These are phyloP conservation scores for Holocentrus rufus DNA, from an alignment of 2,797 vertebrate species.

Conservation along the genomic window DNA sequence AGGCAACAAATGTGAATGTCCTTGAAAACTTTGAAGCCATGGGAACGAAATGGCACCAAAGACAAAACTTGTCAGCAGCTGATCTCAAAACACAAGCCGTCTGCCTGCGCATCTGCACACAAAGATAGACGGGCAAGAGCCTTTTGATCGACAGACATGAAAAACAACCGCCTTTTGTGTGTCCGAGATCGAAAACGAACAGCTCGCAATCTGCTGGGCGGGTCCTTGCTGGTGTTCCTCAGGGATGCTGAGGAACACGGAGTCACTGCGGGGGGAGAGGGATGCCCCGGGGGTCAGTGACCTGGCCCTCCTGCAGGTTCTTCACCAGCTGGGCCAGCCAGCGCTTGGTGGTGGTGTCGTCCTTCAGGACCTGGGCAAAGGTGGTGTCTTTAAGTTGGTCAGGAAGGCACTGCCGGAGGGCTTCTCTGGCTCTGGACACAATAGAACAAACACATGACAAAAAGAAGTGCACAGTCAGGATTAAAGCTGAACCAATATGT, in stretches of 20 bases:
- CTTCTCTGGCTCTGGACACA: conserved; percentile 87
- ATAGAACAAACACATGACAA: conserved; percentile 10
- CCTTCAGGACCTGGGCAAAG: conserved; percentile 92
- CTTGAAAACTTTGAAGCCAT: conserved; percentile 2
- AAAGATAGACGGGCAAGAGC: not conserved
- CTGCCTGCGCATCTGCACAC: too few relatives aligned
- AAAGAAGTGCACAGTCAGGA: not conserved
- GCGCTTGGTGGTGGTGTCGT: conserved; percentile 93
- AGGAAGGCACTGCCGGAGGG: conserved; percentile 91
- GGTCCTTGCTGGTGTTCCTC: conserved; percentile 44
- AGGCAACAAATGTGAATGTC: conserved; percentile 17
- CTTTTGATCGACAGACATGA: not conserved
- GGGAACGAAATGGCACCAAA: too few relatives aligned
- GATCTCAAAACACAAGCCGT: not conserved
- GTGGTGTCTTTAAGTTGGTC: conserved; percentile 93
- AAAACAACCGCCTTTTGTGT: not conserved
- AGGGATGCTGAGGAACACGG: not conserved
- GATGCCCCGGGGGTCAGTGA: conserved; percentile 90
- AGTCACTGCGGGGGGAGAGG: conserved; percentile 87
- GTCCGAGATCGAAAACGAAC: not conserved
- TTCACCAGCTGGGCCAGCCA: conserved; percentile 94
- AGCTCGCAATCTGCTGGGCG: conserved; percentile 11
- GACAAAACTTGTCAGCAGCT: not conserved
- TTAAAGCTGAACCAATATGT: not conserved
- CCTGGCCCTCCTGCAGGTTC: conserved; percentile 92